phyloP scores from a whole-genome alignment of 2,888 invertebrate species.

The Parnassius orleans region DNA sequence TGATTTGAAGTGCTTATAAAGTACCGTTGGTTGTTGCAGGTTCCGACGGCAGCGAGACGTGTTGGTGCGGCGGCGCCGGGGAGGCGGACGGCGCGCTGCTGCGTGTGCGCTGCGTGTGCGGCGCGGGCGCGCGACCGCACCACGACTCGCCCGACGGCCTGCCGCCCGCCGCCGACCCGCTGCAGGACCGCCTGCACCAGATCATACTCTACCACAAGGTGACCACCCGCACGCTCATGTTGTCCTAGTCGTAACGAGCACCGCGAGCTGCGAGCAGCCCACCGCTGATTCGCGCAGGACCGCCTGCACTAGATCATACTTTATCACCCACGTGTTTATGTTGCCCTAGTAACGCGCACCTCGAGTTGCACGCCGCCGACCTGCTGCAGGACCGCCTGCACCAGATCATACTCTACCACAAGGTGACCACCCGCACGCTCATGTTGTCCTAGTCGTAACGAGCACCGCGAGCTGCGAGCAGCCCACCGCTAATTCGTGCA shows the following conservation, averaged over 20 bases:
- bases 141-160: conserved; percentile 87
- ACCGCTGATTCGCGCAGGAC: no score
- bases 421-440: conserved; percentile 69
- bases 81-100: conserved; percentile 37
- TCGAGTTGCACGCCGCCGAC: no score
- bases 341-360: no score
- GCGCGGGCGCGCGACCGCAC: conserved; percentile 33
- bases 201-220: conserved; percentile 91
- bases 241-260: background rate
- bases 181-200: conserved; percentile 89
- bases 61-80: conserved; percentile 42
- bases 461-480: no score
- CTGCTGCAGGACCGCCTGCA: conserved; percentile 88
- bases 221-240: conserved; percentile 18
- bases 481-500: no score
- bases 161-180: conserved; percentile 85
- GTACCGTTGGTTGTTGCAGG: conserved; percentile 24
- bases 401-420: conserved; percentile 61
- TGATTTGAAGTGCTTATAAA: no score
- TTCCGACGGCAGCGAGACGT: conserved; percentile 33
- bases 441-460: background rate
- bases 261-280: no score
- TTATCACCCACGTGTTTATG: no score
- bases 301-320: no score
- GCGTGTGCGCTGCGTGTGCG: conserved; percentile 37